Conservation (phyloP, 2,113 vertebrate genomes). For the Notiomystis cincta region DNA sequence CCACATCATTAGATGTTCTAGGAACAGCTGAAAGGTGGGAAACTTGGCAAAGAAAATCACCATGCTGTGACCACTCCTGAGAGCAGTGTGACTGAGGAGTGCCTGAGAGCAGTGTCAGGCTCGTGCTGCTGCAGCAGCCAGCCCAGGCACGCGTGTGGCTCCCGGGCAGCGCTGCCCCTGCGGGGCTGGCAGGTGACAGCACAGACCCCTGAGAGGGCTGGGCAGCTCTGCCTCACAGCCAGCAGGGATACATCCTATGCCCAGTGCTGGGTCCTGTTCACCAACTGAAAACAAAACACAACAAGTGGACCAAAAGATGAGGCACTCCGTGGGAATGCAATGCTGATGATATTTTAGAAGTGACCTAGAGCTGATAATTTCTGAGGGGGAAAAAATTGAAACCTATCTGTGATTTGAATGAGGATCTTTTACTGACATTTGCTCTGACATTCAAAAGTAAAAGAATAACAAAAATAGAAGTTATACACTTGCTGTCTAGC, state of each 20-base stretch:
- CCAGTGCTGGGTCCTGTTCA: not conserved
- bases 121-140: not conserved
- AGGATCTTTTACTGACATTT: not conserved
- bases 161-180: not conserved
- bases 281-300: not conserved
- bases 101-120: not conserved
- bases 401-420: not conserved
- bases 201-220: not conserved
- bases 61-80: not conserved
- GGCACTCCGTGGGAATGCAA: not conserved
- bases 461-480: not conserved
- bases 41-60: not conserved
- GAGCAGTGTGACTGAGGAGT: not conserved
- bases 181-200: not conserved
- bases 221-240: not conserved
- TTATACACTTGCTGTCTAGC: not conserved
- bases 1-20: not conserved
- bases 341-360: not conserved
- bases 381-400: not conserved
- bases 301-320: not conserved
- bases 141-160: no score
- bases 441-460: not conserved
- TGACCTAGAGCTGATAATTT: not conserved
- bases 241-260: accelerated
- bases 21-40: not conserved